Conservation (phyloP, 2,113 vertebrate genomes). For the Candoia aspera region DNA sequence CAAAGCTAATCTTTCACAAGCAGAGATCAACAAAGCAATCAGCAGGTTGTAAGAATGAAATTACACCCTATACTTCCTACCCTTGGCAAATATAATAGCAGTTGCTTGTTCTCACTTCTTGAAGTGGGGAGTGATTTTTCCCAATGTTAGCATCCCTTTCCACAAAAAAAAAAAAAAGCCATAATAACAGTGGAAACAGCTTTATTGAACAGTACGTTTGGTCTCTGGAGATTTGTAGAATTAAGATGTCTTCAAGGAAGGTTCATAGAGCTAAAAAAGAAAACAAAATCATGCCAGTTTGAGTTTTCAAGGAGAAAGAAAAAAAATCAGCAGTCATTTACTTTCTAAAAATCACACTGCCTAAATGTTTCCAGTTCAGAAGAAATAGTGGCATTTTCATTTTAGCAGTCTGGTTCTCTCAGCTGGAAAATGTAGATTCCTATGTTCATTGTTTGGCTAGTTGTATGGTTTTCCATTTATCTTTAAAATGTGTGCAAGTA, state of each 20-base stretch:
- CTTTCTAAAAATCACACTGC: background rate
- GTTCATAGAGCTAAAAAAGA: background rate
- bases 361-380: background rate
- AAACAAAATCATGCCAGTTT: constrained; percentile 19
- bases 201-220: constrained; percentile 42
- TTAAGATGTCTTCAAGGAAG: constrained; percentile 58
- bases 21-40: constrained; percentile 60
- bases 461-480: background rate
- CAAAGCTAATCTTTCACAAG: constrained; percentile 58
- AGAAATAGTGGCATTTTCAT: background rate
- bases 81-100: constrained; percentile 46
- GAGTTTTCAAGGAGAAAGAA: constrained; percentile 19
- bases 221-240: constrained; percentile 49
- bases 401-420: background rate
- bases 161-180: constrained; percentile 62
- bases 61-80: constrained; percentile 43
- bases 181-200: constrained; percentile 53
- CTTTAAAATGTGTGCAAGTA: background rate
- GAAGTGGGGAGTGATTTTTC: constrained; percentile 45
- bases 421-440: background rate
- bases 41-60: constrained; percentile 46
- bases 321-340: constrained; percentile 2
- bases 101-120: constrained; percentile 43
- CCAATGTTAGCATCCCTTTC: constrained; percentile 53
- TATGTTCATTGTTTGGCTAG: background rate